These are phyloP conservation scores for Erebia aethiops DNA, from an alignment of 2,888 invertebrate genomes.

Conservation along the genomic window DNA sequence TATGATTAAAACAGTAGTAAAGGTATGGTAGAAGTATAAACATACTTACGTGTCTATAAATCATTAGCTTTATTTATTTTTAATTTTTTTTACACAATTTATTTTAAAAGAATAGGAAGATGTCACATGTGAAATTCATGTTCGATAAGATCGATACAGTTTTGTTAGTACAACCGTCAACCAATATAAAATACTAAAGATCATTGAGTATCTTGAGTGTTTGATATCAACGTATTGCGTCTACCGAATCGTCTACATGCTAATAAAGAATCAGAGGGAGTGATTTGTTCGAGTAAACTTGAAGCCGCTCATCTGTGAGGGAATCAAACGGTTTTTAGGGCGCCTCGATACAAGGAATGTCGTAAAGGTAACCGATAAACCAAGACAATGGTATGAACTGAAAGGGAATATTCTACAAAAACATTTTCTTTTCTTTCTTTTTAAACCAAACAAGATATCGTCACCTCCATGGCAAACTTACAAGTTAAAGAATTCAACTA, in stretches of 20 bases:
- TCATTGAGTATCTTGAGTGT: not conserved
- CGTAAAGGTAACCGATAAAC: not conserved
- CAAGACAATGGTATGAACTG: not conserved
- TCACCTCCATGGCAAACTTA: too few relatives aligned
- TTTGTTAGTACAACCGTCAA: too few relatives aligned
- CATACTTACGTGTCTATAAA: too few relatives aligned
- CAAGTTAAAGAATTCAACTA: too few relatives aligned
- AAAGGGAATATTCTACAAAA: not conserved
- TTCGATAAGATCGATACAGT: too few relatives aligned
- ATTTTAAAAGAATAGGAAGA: too few relatives aligned
- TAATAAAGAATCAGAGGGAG: conserved; percentile 72
- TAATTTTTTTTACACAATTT: too few relatives aligned
- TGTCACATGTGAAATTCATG: too few relatives aligned
- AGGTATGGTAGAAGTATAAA: too few relatives aligned
- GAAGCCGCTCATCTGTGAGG: conserved; percentile 44
- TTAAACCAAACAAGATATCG: not conserved
- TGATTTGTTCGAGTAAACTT: conserved; percentile 66
- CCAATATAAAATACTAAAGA: not conserved
- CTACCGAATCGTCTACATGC: conserved; percentile 70
- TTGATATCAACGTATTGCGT: conserved; percentile 58
- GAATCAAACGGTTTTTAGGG: conserved; percentile 34
- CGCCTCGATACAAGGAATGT: conserved; percentile 13
- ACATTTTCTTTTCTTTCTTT: not conserved
- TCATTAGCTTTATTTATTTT: too few relatives aligned
- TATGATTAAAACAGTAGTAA: too few relatives aligned